phyloP scores from a whole-genome alignment of 64 coral and sea anemone species.

The Montipora sp. region DNA sequence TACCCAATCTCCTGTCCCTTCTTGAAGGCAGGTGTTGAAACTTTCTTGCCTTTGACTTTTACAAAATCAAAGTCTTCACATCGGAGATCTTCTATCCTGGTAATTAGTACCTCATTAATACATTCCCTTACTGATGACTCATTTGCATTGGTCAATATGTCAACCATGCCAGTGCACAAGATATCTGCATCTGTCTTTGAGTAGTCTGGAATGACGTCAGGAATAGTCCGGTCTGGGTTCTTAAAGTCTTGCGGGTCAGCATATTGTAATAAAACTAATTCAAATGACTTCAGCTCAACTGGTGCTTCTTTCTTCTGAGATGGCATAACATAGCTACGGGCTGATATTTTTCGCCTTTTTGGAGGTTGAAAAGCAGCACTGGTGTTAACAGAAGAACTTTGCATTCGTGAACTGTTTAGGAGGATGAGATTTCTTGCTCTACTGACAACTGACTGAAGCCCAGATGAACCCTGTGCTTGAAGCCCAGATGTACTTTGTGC shows the following conservation, averaged over 20 bases:
- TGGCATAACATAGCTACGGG: conserved; percentile 15
- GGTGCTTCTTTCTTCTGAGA: conserved; percentile 52
- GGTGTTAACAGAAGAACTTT: neutral
- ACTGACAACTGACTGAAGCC: too few relatives aligned
- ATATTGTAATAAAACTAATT: conserved; percentile 39
- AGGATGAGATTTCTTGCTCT: too few relatives aligned
- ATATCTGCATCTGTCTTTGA: conserved; percentile 30
- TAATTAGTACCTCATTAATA: conserved; percentile 44
- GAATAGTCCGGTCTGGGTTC: neutral
- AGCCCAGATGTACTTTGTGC: neutral
- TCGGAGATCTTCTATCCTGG: conserved; percentile 17
- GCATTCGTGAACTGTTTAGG: neutral
- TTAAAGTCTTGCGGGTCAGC: neutral
- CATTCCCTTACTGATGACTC: neutral
- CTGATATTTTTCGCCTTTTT: conserved; percentile 61
- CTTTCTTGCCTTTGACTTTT: conserved; percentile 56
- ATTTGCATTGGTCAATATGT: conserved; percentile 62
- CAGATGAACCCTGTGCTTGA: too few relatives aligned
- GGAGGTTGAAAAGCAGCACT: conserved; percentile 39
- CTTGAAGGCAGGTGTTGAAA: conserved; percentile 45
- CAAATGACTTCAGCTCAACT: conserved; percentile 59
- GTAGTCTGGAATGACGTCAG: conserved; percentile 47
- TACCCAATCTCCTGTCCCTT: conserved; percentile 37
- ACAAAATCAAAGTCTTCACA: conserved; percentile 53
- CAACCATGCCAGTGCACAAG: conserved; percentile 50